Evolutionary conservation across 1,140 invertebrate species (phyloP).

Genomic region (Drosophila sechellia): DNA sequence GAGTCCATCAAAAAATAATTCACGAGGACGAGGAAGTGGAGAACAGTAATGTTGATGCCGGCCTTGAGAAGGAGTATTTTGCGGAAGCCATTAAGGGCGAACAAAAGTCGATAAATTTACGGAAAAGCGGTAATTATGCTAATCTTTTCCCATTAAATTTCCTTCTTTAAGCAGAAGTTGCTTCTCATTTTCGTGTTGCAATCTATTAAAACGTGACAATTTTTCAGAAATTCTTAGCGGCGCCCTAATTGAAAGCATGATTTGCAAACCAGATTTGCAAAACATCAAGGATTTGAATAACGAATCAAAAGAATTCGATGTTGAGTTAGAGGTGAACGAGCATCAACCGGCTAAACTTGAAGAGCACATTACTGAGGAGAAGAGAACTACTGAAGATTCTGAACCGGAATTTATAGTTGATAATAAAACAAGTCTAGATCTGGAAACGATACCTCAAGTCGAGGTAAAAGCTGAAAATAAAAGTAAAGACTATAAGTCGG

Average conservation of each 20-base stretch:
- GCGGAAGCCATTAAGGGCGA: constrained; percentile 26
- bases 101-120: constrained; percentile 36
- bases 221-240: constrained; percentile 13
- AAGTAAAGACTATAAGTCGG: background rate
- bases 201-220: background rate
- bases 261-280: background rate
- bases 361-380: background rate
- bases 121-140: constrained; percentile 52
- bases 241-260: background rate
- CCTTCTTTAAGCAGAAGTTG: background rate
- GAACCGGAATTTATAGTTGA: background rate
- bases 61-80: constrained; percentile 28
- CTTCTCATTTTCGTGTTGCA: background rate
- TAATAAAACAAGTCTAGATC: constrained; percentile 1
- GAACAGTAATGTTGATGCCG: constrained; percentile 48
- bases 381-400: background rate
- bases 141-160: background rate
- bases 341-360: background rate
- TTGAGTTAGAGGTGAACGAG: background rate
- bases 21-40: constrained; percentile 71
- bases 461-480: background rate
- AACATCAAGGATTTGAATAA: background rate
- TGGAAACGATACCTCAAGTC: background rate
- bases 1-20: constrained; percentile 66
- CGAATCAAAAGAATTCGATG: background rate